A percentile compares a stretch with the other conserved stretches of the same genome.
Conservation (phyloP, 2,888 invertebrate species). For the Lepidochrysops patricia region DNA sequence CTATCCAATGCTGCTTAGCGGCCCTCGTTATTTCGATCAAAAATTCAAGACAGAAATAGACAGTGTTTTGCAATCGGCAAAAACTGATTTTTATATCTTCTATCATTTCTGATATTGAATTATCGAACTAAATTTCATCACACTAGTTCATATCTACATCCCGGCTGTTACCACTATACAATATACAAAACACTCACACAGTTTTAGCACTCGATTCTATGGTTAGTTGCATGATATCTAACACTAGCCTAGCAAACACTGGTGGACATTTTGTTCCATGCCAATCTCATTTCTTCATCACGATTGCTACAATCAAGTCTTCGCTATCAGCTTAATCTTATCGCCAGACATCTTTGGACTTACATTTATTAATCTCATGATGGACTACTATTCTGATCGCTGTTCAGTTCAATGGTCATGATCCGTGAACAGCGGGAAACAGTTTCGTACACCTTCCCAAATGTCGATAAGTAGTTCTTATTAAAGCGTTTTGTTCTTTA, state of each 20-base stretch:
- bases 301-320: not conserved
- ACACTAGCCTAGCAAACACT: not conserved
- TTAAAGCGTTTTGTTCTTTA: not conserved
- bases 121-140: not conserved
- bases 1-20: not conserved
- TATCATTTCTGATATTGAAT: not conserved
- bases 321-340: too few relatives aligned
- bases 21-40: not conserved
- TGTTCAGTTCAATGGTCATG: not conserved
- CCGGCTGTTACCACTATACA: constrained; percentile 3
- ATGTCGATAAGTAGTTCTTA: not conserved
- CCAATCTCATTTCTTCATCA: not conserved
- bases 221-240: not conserved
- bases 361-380: not conserved
- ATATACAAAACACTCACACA: constrained; percentile 9
- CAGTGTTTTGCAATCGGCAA: not conserved
- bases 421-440: not conserved
- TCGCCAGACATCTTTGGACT: not conserved
- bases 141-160: constrained; percentile 3
- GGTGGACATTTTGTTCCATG: not conserved
- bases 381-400: not conserved
- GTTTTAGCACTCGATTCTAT: not conserved
- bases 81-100: not conserved
- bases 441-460: not conserved
- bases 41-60: not conserved